Evolutionary conservation across 2,113 vertebrate species (phyloP), one percentile per base, ranked within the genome.

Genomic region (Anolis carolinensis): DNA sequence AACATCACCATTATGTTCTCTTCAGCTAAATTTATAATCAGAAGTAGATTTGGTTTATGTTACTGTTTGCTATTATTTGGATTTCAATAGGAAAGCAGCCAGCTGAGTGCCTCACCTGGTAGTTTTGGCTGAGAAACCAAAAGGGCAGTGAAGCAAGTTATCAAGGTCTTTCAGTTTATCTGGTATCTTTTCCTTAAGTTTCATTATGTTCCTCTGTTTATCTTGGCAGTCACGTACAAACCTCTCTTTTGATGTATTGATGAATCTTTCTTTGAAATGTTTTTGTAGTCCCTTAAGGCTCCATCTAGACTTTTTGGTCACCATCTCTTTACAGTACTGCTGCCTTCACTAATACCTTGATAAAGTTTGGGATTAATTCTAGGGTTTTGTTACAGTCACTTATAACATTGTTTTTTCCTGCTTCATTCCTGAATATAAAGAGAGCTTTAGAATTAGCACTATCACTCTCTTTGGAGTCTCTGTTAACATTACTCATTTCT

Each of bases 201-300:
- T 99, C 99, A 82, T 99, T 99, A 71, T 98, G 96, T 87, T 99
- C 98, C 89, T 98, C 97, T 83, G 99, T 99, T 96, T 98, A 97
- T 91, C 93, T 95, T 77, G 98, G 98, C 83, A 99, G 93, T 94
- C 98, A 96, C 97, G 97, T 96, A 92, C 98, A 98, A 86, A 98
- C 98, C 93, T 97, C 97, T 93, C 97, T 97, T 98, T 52, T 94
- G 93, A 81, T 93, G 89, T 75, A 98, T 75, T 8, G 94, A 95
- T 1, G 98, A 96, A 70, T 99, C 98, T 92, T 96, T 97, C 86
- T 98, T 97, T 87, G 99, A 87, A 62, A 98, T 85, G 71, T 94
- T 94, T 93, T 98, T 97, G 90, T 98, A 99, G 95, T 99, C 98
- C 86, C 98, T 98, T 88, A 99, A 95, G 55, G 98, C 98, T 96